phyloP scores from a whole-genome alignment of 2,113 vertebrate genomes.

The Xiphias gladius region DNA sequence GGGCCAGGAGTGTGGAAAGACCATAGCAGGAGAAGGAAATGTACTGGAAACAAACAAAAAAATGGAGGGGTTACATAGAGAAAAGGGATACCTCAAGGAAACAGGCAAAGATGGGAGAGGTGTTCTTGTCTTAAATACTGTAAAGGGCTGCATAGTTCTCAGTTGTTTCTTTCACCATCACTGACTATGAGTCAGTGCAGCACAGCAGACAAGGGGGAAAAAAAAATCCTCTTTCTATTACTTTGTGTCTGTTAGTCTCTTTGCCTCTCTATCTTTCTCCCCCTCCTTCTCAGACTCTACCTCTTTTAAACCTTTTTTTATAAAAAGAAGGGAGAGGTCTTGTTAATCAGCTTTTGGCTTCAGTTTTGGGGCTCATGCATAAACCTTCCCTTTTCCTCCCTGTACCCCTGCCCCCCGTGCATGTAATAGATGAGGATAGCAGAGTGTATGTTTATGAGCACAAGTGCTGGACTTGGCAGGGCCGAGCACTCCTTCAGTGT shows the following conservation, averaged over 20 bases:
- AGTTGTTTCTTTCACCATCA: constrained; percentile 27
- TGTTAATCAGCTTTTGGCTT: constrained; percentile 62
- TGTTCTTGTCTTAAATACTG: constrained; percentile 11
- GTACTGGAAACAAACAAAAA: constrained; percentile 5
- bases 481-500: constrained; percentile 60
- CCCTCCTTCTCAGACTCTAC: constrained; percentile 1
- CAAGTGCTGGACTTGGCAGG: constrained; percentile 69
- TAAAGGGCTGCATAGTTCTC: constrained; percentile 21
- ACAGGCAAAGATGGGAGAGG: not conserved
- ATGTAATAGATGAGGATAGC: constrained; percentile 75
- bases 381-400: constrained; percentile 26
- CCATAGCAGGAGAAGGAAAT: not conserved
- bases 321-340: constrained; percentile 49
- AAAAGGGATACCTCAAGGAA: constrained; percentile 4
- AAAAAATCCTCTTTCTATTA: not conserved
- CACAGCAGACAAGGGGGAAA: not conserved
- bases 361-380: constrained; percentile 48
- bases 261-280: not conserved
- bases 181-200: constrained; percentile 15
- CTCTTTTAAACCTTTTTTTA: constrained; percentile 36
- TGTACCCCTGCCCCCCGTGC: constrained; percentile 39
- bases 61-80: not conserved
- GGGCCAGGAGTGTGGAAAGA: constrained; percentile 31
- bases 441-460: constrained; percentile 75
- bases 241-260: constrained; percentile 14